These are phyloP conservation scores for Octopus sinensis DNA, from an alignment of 1,140 invertebrate genomes.

Conservation along the genomic window DNA sequence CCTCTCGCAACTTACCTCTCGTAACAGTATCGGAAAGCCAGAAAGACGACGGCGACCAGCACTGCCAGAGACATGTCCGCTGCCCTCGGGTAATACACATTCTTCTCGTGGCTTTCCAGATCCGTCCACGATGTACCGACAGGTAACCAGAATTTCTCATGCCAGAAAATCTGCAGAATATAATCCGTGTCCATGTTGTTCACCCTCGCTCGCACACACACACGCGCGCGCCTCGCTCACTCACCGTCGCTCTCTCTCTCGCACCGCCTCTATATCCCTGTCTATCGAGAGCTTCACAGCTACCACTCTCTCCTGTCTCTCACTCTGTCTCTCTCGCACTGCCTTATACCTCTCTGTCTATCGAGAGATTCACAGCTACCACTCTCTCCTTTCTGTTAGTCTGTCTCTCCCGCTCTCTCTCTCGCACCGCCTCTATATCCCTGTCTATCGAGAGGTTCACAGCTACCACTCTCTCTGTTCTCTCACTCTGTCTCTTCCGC, in stretches of 20 bases:
- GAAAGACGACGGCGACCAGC: slow-evolving; percentile 26
- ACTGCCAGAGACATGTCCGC: slow-evolving; percentile 27
- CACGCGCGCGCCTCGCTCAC: neutral
- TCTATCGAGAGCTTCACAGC: neutral
- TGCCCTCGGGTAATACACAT: slow-evolving; percentile 28
- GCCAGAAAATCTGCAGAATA: slow-evolving; percentile 24
- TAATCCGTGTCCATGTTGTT: slow-evolving; percentile 14
- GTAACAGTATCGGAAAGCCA: slow-evolving; percentile 23
- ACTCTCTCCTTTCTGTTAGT: neutral
- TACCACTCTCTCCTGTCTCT: neutral
- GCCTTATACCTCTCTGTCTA: neutral
- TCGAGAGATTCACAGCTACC: neutral
- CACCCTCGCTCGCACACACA: neutral
- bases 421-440: neutral
- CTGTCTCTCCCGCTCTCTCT: no score
- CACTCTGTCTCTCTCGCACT: slow-evolving; percentile 1
- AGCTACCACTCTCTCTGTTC: no score
- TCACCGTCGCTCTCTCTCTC: neutral
- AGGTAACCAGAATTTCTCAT: slow-evolving; percentile 39
- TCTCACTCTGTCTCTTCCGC: neutral
- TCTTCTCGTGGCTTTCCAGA: slow-evolving; percentile 25
- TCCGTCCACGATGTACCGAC: slow-evolving; percentile 30
- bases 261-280: neutral
- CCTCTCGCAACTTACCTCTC: slow-evolving; percentile 28
- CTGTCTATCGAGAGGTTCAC: no score